Evolutionary conservation across 2,888 invertebrate genomes (phyloP).

Genomic region (Hirudinaria manillensis): DNA sequence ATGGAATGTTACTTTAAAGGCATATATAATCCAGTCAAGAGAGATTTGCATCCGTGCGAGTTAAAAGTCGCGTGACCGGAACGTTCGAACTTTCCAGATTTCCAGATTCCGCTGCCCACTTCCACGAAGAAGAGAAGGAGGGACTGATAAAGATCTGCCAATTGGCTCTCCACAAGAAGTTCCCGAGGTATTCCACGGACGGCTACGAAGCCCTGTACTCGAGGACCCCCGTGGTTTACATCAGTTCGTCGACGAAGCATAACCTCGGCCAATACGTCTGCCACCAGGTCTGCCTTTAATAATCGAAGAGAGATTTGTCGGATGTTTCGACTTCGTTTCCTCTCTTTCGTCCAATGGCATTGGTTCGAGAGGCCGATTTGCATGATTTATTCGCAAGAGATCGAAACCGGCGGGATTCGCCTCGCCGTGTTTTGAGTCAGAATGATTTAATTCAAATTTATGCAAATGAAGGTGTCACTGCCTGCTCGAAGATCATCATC

Average conservation of each 20-base stretch:
- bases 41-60: too few relatives aligned
- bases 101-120: constrained; percentile 74
- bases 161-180: constrained; percentile 72
- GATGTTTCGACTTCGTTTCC: not conserved
- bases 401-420: too few relatives aligned
- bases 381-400: not conserved
- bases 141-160: constrained; percentile 76
- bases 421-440: too few relatives aligned
- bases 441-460: too few relatives aligned
- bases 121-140: constrained; percentile 80
- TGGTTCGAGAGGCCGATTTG: not conserved
- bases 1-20: too few relatives aligned
- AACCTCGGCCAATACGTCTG: constrained; percentile 52
- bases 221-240: constrained; percentile 68
- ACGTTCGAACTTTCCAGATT: constrained; percentile 59
- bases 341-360: not conserved
- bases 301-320: not conserved
- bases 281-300: constrained; percentile 45
- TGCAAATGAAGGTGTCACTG: too few relatives aligned
- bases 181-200: constrained; percentile 72
- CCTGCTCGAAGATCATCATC: too few relatives aligned
- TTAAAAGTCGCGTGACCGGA: too few relatives aligned
- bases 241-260: constrained; percentile 53
- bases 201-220: constrained; percentile 75
- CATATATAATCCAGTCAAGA: too few relatives aligned